Evolutionary conservation across 2,888 invertebrate species (phyloP).

Genomic region (Drosophila prolongata): DNA sequence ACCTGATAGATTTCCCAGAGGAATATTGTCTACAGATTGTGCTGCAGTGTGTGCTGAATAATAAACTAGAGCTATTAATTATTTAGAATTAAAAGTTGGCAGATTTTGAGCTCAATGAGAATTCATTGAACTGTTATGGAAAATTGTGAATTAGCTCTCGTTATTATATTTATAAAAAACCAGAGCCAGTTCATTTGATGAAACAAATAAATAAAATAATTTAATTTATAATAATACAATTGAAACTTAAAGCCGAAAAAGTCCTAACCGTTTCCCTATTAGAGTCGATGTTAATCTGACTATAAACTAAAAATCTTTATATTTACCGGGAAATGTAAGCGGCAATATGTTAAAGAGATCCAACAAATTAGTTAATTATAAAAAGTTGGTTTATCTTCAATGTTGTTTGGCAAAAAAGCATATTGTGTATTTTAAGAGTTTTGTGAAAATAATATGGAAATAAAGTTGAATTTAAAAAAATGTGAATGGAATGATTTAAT

Average conservation of each 20-base stretch:
- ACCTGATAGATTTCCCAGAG: conserved; percentile 21
- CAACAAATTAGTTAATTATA: conserved; percentile 14
- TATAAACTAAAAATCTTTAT: conserved; percentile 15
- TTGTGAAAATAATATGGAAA: conserved; percentile 60
- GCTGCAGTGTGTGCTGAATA: conserved; percentile 2
- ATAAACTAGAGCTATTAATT: conserved; percentile 21
- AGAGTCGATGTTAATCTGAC: conserved; percentile 27
- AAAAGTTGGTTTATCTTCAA: conserved; percentile 55
- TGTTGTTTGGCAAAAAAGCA: conserved; percentile 56
- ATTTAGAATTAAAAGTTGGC: conserved; percentile 24
- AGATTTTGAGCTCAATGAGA: conserved; percentile 16
- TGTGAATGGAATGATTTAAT: too few species aligned
- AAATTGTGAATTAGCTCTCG: background rate
- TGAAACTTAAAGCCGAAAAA: conserved; percentile 7
- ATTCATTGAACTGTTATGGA: conserved; percentile 9
- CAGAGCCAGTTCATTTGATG: conserved; percentile 26
- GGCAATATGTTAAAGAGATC: conserved; percentile 20
- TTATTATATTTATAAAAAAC: conserved; percentile 1
- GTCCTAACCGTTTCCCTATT: conserved; percentile 1
- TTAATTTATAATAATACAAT: conserved; percentile 10
- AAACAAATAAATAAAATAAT: conserved; percentile 7
- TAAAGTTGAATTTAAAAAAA: conserved; percentile 41
- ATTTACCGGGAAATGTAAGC: conserved; percentile 25
- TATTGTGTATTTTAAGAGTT: conserved; percentile 54
- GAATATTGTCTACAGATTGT: conserved; percentile 20